Conservation (phyloP, 2,888 invertebrate species). For the Clivina fossor region DNA sequence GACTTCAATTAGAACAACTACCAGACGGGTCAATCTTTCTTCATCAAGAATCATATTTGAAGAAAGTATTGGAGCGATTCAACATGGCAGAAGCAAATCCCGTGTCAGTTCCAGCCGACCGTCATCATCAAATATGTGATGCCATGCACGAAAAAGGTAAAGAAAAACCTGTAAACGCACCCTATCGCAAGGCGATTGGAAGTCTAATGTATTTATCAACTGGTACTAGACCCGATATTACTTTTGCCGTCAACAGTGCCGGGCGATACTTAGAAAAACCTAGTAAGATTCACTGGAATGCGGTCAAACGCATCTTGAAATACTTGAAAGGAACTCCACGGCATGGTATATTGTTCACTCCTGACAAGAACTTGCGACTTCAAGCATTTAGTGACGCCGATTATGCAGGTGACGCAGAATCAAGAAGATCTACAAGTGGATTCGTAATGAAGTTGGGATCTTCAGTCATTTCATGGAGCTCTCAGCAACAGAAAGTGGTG, state of each 20-base stretch:
- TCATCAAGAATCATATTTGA: slow-evolving; percentile 32
- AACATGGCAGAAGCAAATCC: slow-evolving; percentile 38
- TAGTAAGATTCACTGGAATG: slow-evolving; percentile 23
- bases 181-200: slow-evolving; percentile 38
- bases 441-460: slow-evolving; percentile 36
- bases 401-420: slow-evolving; percentile 31
- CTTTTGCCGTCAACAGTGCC: slow-evolving; percentile 33
- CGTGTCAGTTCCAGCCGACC: slow-evolving; percentile 37
- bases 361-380: not conserved
- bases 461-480: slow-evolving; percentile 41
- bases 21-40: slow-evolving; percentile 34
- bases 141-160: slow-evolving; percentile 10
- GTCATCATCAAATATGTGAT: slow-evolving; percentile 10
- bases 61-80: slow-evolving; percentile 34
- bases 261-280: slow-evolving; percentile 14
- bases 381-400: slow-evolving; percentile 34
- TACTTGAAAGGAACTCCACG: slow-evolving; percentile 32
- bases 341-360: slow-evolving; percentile 18
- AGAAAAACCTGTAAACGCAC: slow-evolving; percentile 20
- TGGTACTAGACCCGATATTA: slow-evolving; percentile 38
- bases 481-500: slow-evolving; percentile 42
- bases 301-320: slow-evolving; percentile 33
- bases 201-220: slow-evolving; percentile 37
- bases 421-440: slow-evolving; percentile 17
- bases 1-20: slow-evolving; percentile 36